Evolutionary conservation across 2,888 invertebrate genomes (phyloP), one percentile per base, ranked within the genome.

Genomic region (Tenthredo scrophulariae): DNA sequence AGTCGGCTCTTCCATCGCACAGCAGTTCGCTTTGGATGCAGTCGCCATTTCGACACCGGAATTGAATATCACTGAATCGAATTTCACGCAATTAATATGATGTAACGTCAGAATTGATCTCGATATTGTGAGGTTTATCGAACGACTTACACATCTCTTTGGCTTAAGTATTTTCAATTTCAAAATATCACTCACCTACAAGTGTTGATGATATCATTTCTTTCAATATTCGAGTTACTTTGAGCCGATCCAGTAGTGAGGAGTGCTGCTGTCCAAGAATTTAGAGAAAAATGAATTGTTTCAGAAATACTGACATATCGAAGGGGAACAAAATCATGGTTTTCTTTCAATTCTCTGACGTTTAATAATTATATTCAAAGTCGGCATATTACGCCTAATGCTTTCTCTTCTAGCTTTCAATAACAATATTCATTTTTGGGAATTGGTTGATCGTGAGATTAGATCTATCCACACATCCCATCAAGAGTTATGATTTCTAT

Each of bases 1-100:
- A 95, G 86, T 95, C 91, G 10, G 90, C 89, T 84, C 65, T 89
- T 5, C 95, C 95, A 88, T 95, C 94, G 86, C 95, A 95, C 62
- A 93, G 88, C 33, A 90, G 86, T 22, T 93, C 92, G 58, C 89
- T 90, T 15, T 87, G 79, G 84, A 94, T 93, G 87, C 94, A 94
- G 10, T 94, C 90, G n/a, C 93, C 93, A 72, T 92, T 91, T 10
- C 67, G 83, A 74, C 94, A 94, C 84, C 88, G 88, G 86, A 92
- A 90, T 74, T 86, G 83, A 33, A 79, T 74, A 7, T 46, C 58
- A 13, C 86, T 86, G 58, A n/a, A 86, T 46, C 15, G 33, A 72
- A 84, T 46, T 46, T 75, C 22, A 46, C 18, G 40, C 75, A 74
- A 10, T 29, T 72, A 46, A 15, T 13, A 46, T 43, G 43, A 43